Base-by-base conservation (phyloP, 2,888 invertebrate genomes). In the Synanthedon myopaeformis region DNA sequence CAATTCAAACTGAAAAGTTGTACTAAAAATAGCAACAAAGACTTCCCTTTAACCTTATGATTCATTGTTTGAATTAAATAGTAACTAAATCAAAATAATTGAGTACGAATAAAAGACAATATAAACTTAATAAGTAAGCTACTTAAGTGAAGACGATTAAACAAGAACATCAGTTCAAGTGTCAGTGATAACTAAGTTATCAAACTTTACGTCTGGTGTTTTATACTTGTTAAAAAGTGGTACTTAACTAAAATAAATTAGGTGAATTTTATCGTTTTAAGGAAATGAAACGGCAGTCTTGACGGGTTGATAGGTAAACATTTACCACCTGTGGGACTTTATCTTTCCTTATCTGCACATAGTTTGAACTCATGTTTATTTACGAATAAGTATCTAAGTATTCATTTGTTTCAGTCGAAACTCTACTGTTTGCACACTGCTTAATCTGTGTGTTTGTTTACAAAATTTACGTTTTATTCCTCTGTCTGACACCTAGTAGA, bases 271-370 rank as follows among this genome's bases (percentile, higher is more conserved):
- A 45, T 45, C 45, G 8, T 13, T 45, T 35, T n/a, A 14, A n/a
- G 45, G 45, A 45, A 45, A 45, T n/a, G 45, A 45, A 45, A 12
- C 45, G 11, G 12, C 45, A 45, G 14, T n/a, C 45, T 35, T 45
- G 45, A 45, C 45, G 45, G 14, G 11, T 45, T 13, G 45, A 45
- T 45, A 45, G 45, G 13, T 45, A 45, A 45, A 45, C 14, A 14
- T 5, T 10, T 14, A 49, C 52, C 56, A 54, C 56, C 56, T 42
- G 56, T 51, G 6, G 56, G 51, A 53, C 13, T 6, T 55, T 55
- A 55, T 55, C 57, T 52, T 13, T 10, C 41, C 41, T 54, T 53
- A 54, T 52, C 49, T 49, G 11, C 48, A 10, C 35, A 35, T 35
- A 35, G 35, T 35, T 35, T 35, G 14, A 13, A 45, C 45, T 45